Conservation (phyloP, 1,140 invertebrate genomes). For the Eupristina koningsbergeri region DNA sequence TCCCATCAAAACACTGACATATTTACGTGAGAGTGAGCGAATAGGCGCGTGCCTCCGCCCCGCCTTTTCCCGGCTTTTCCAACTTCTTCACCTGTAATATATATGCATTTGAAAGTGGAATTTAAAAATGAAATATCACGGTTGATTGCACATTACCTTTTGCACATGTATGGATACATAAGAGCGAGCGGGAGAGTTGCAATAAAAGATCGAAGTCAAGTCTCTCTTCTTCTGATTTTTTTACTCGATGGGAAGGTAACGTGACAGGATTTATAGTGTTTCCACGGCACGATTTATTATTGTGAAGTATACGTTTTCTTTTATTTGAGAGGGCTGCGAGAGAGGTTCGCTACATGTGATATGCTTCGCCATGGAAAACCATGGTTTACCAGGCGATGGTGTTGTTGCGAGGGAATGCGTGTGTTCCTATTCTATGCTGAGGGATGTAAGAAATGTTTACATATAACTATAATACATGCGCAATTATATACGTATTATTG, state of each 20-base stretch:
- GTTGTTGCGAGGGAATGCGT: neutral
- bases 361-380: neutral
- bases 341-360: conserved; percentile 33
- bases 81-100: conserved; percentile 13
- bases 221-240: conserved; percentile 3
- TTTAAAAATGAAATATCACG: conserved; percentile 45
- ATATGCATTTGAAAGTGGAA: conserved; percentile 37
- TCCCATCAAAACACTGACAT: conserved; percentile 52
- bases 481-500: conserved; percentile 4
- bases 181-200: neutral
- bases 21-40: conserved; percentile 61
- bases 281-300: conserved; percentile 43
- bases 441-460: conserved; percentile 11
- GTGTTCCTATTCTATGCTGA: neutral
- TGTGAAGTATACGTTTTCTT: conserved; percentile 26
- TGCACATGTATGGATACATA: neutral
- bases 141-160: neutral
- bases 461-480: neutral
- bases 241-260: conserved; percentile 18
- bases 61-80: neutral
- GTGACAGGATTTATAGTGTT: conserved; percentile 44
- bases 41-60: conserved; percentile 28
- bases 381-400: neutral
- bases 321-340: conserved; percentile 9
- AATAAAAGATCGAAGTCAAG: neutral